These are phyloP conservation scores for Spisula subtruncata DNA, from an alignment of 2,888 invertebrate genomes.

Conservation along the genomic window DNA sequence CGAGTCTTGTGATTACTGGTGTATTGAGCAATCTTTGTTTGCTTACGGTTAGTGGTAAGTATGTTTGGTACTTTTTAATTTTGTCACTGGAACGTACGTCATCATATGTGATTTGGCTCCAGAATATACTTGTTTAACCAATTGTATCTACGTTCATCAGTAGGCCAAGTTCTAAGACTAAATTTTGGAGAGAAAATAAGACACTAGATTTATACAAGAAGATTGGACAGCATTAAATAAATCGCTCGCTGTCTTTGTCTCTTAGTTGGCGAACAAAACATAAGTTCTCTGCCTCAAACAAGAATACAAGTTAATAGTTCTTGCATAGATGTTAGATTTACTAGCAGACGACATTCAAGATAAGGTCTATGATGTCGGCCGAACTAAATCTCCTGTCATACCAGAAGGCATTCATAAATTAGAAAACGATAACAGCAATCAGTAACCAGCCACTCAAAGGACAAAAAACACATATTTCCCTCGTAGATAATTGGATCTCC, in stretches of 20 bases:
- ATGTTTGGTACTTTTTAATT: no score
- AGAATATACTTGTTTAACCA: no score
- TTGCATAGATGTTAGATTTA: constrained; percentile 42
- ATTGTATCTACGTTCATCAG: background rate
- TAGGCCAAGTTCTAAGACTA: background rate
- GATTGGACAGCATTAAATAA: constrained; percentile 23
- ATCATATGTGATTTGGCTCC: no score
- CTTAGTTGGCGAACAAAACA: constrained; percentile 20
- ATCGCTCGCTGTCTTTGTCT: constrained; percentile 5
- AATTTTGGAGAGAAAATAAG: constrained; percentile 12
- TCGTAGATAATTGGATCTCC: constrained; percentile 48
- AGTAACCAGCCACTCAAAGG: constrained; percentile 20
- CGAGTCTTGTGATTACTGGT: no score
- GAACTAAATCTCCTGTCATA: constrained; percentile 46
- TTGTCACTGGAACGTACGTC: no score
- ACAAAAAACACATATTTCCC: background rate
- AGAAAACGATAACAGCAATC: constrained; percentile 44
- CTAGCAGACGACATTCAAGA: constrained; percentile 39
- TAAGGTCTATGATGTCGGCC: constrained; percentile 40
- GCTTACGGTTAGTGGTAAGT: no score
- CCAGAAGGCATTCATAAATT: constrained; percentile 45
- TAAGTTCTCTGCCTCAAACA: background rate
- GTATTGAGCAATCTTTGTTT: no score
- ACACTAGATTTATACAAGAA: background rate
- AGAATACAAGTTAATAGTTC: constrained; percentile 31